Conservation (phyloP, 2,888 invertebrate species). For the Microplitis deprimator region DNA sequence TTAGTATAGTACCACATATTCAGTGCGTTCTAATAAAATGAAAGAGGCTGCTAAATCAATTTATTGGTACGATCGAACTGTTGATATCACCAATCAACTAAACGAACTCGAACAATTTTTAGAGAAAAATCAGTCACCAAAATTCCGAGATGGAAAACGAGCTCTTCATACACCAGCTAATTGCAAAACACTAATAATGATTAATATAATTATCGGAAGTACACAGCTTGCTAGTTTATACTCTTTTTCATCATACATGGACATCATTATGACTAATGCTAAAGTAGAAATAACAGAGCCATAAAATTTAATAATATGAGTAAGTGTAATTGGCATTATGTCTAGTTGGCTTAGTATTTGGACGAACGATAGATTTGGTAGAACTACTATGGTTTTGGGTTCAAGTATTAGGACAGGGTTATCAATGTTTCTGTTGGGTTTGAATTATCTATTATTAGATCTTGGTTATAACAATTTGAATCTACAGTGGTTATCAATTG, state of each 20-base stretch:
- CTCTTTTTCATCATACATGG: slow-evolving; percentile 55
- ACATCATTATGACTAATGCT: slow-evolving; percentile 55
- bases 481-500: slow-evolving; percentile 59
- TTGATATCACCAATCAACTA: slow-evolving; percentile 50
- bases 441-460: slow-evolving; percentile 56
- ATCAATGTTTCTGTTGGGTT: slow-evolving; percentile 50
- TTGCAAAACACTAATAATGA: slow-evolving; percentile 49
- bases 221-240: slow-evolving; percentile 58
- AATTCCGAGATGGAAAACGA: slow-evolving; percentile 18
- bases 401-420: slow-evolving; percentile 54
- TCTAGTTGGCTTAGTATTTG: slow-evolving; percentile 56
- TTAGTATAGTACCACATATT: slow-evolving; percentile 59
- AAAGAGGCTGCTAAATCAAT: slow-evolving; percentile 55
- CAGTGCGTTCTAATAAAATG: slow-evolving; percentile 46
- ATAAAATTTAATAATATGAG: slow-evolving; percentile 56
- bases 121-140: slow-evolving; percentile 4
- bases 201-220: slow-evolving; percentile 53
- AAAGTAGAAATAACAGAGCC: slow-evolving; percentile 51
- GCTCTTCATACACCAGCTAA: slow-evolving; percentile 44
- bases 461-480: slow-evolving; percentile 47
- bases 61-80: slow-evolving; percentile 55
- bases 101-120: slow-evolving; percentile 52
- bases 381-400: slow-evolving; percentile 43
- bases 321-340: slow-evolving; percentile 55
- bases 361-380: slow-evolving; percentile 48